Conservation (phyloP, 2,888 invertebrate genomes). For the Thereva nobilitata region DNA sequence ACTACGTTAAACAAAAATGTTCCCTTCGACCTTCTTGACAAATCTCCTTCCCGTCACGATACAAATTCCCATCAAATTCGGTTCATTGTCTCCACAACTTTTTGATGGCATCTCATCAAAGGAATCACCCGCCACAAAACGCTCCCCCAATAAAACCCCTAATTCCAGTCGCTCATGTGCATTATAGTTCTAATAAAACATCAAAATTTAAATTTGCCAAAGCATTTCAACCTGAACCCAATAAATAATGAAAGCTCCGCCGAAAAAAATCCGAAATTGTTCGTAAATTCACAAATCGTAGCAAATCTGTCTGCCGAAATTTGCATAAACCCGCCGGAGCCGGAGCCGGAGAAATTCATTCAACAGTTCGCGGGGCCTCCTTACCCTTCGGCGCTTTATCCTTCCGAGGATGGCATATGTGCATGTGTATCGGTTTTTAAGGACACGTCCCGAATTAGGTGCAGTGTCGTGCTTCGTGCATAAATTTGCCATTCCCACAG, state of each 20-base stretch:
- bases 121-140: not conserved
- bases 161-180: not conserved
- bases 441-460: slow-evolving; percentile 32
- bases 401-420: slow-evolving; percentile 21
- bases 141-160: not conserved
- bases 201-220: not conserved
- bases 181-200: too few relatives aligned
- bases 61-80: too few relatives aligned
- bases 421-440: slow-evolving; percentile 25
- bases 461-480: slow-evolving; percentile 33
- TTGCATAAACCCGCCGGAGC: slow-evolving; percentile 45
- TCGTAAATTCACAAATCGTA: slow-evolving; percentile 46
- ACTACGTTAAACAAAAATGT: too few relatives aligned
- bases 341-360: slow-evolving; percentile 38
- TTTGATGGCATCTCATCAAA: too few relatives aligned
- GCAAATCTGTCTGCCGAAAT: slow-evolving; percentile 46
- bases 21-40: too few relatives aligned
- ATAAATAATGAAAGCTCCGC: slow-evolving; percentile 27
- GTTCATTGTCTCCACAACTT: too few relatives aligned
- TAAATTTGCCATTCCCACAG: slow-evolving; percentile 30
- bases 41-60: too few relatives aligned
- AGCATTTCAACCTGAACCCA: not conserved
- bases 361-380: slow-evolving; percentile 39
- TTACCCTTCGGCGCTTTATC: slow-evolving; percentile 23
- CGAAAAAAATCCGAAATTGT: slow-evolving; percentile 24